These are phyloP conservation scores for Albula glossodonta DNA, from an alignment of 2,113 vertebrate species.

Conservation along the genomic window DNA sequence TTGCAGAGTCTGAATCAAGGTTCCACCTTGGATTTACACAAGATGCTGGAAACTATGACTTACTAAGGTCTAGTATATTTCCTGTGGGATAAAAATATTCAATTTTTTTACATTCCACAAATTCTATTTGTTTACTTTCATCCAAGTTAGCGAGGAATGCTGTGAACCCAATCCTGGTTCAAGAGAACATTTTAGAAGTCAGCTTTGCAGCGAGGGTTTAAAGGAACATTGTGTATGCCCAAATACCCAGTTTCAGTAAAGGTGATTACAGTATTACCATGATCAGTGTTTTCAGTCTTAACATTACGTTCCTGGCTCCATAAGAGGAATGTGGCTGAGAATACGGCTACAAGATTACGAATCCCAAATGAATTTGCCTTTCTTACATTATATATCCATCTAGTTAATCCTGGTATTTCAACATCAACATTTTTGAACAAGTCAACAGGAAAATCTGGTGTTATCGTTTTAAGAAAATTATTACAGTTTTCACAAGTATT, in stretches of 20 bases:
- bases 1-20: slow-evolving; percentile 21
- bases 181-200: slow-evolving; percentile 59
- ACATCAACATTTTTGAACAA: too few species aligned
- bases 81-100: slow-evolving; percentile 18
- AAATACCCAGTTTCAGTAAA: not conserved
- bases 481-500: too few species aligned
- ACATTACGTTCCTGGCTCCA: slow-evolving; percentile 45
- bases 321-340: slow-evolving; percentile 56
- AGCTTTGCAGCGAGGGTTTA: slow-evolving; percentile 62
- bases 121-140: slow-evolving; percentile 60
- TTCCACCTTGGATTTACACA: slow-evolving; percentile 16
- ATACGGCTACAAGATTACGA: slow-evolving; percentile 36
- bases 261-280: slow-evolving; percentile 34
- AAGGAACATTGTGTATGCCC: slow-evolving; percentile 49
- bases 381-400: too few species aligned
- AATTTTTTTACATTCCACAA: slow-evolving; percentile 43
- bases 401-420: too few species aligned
- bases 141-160: slow-evolving; percentile 65
- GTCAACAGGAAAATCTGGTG: too few species aligned
- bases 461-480: too few species aligned
- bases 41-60: not conserved
- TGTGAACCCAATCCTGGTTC: slow-evolving; percentile 63
- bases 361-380: too few species aligned
- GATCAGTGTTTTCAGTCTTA: slow-evolving; percentile 48
- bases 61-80: slow-evolving; percentile 5